phyloP scores from a whole-genome alignment of 2,797 vertebrate genomes.

The Onychomys arenicola region DNA sequence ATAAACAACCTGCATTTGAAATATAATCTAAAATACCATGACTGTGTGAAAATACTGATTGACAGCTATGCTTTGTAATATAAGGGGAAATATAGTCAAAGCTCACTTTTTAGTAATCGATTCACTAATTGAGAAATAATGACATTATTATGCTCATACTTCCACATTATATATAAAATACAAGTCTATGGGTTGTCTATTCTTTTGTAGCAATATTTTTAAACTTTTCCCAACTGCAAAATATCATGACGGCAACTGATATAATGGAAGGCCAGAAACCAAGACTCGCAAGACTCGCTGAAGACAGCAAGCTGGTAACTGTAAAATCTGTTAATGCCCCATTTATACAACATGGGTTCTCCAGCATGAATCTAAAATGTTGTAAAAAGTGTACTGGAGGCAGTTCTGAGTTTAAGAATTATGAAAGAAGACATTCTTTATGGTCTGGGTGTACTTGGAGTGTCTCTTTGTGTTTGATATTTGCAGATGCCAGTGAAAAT shows the following conservation, averaged over 20 bases:
- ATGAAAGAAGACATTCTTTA: slow-evolving; percentile 49
- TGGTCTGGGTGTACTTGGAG: not conserved
- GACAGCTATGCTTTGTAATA: not conserved
- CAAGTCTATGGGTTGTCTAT: not conserved
- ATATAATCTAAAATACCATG: not conserved
- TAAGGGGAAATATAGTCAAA: not conserved
- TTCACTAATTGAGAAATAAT: not conserved
- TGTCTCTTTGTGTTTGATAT: not conserved
- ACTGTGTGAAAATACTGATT: not conserved
- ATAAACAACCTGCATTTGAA: not conserved
- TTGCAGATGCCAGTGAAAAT: not conserved
- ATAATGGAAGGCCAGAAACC: not conserved
- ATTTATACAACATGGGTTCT: not conserved
- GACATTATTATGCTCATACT: not conserved
- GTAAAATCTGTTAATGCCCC: not conserved
- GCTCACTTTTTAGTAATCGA: not conserved
- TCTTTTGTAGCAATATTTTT: not conserved
- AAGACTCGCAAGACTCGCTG: too few relatives aligned
- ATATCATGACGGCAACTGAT: not conserved
- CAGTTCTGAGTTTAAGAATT: slow-evolving; percentile 44
- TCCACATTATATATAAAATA: not conserved
- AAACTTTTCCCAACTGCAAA: not conserved
- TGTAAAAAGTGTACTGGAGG: not conserved
- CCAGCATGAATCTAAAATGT: not conserved
- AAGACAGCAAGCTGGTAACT: not conserved